phyloP scores from a whole-genome alignment of 2,113 vertebrate genomes.

The Heterotilapia buettikoferi region DNA sequence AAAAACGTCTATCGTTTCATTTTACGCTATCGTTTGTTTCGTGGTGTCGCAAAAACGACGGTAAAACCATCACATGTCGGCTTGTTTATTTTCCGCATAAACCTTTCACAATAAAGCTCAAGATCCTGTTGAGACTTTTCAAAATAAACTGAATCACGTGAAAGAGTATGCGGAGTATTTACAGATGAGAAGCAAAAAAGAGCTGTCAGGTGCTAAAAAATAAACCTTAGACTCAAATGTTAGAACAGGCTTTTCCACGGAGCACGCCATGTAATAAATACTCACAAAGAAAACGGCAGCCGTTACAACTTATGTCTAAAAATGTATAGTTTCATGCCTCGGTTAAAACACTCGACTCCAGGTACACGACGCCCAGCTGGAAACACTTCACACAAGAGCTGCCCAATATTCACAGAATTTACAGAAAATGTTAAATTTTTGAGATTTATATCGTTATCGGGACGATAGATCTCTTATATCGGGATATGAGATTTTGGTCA shows the following conservation, averaged over 20 bases:
- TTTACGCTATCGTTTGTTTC: too few species aligned
- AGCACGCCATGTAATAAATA: neutral
- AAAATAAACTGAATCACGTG: neutral
- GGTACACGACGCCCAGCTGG: fast-evolving
- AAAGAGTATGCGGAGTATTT: neutral
- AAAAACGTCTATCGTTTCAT: too few species aligned
- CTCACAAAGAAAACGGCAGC: neutral
- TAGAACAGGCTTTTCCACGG: neutral
- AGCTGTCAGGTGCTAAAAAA: neutral
- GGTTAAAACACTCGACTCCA: neutral
- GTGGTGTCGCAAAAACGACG: too few species aligned
- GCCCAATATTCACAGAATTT: neutral
- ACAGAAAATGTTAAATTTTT: neutral
- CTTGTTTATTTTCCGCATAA: neutral
- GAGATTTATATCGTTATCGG: neutral
- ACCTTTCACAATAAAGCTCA: neutral
- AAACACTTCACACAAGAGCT: neutral
- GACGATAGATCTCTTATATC: too few species aligned
- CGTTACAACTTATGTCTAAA: neutral
- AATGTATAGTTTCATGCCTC: neutral
- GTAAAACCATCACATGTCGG: fast-evolving
- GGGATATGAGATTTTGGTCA: too few species aligned
- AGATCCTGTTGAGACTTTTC: neutral
- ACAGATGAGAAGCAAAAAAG: neutral
- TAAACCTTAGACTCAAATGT: neutral